A percentile compares a stretch with the other conserved stretches of the same genome.
Evolutionary conservation across 1,140 invertebrate species (phyloP).

Genomic region (Drosophila insularis): DNA sequence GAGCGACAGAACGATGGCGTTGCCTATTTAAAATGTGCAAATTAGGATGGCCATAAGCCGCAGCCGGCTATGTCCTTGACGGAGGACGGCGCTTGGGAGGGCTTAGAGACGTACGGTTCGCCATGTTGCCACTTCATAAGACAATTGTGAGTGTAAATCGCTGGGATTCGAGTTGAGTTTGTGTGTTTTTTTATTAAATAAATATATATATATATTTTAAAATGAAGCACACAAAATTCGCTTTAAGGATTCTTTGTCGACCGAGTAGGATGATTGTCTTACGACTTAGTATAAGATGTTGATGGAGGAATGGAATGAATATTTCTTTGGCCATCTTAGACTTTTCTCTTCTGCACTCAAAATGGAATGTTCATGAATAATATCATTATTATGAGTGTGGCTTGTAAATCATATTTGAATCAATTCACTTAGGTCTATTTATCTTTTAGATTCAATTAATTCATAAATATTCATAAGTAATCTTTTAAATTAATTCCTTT

Average conservation of each 20-base stretch:
- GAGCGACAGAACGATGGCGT: background rate
- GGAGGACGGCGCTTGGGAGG: too few species aligned
- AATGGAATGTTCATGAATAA: background rate
- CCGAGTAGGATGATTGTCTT: background rate
- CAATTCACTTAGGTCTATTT: too few species aligned
- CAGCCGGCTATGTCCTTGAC: conserved; percentile 43
- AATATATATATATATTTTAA: conserved; percentile 35
- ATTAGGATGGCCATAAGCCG: conserved; percentile 72
- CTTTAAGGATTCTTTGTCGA: conserved; percentile 31
- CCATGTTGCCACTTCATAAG: conserved; percentile 73
- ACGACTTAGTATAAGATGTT: conserved; percentile 9
- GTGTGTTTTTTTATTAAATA: conserved; percentile 55
- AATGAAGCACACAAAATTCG: background rate
- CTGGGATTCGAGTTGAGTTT: conserved; percentile 43
- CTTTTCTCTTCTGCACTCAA: conserved; percentile 7
- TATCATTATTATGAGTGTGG: too few species aligned
- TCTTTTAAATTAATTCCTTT: too few species aligned
- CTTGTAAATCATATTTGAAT: too few species aligned
- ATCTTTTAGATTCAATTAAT: too few species aligned
- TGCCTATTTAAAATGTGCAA: conserved; percentile 79
- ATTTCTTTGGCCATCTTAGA: background rate
- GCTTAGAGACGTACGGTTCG: conserved; percentile 1
- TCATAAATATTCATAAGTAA: too few species aligned
- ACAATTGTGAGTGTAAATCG: conserved; percentile 70
- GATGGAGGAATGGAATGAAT: background rate